Percentiles rank a stretch among this genome's conserved stretches.
Conservation (phyloP, 2,888 invertebrate genomes). For the Melanophora roralis region DNA sequence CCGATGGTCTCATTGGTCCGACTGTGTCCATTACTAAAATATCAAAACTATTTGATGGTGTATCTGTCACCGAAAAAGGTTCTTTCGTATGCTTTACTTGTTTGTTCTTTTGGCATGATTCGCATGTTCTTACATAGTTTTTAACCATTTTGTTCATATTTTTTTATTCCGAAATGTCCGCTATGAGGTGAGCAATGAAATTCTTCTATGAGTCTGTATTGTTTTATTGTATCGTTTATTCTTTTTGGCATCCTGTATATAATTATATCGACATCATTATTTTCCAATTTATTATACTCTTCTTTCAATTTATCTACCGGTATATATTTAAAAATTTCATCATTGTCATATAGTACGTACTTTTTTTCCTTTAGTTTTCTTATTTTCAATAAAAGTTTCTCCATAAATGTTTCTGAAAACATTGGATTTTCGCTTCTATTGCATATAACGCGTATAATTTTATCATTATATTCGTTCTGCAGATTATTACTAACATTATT, state of each 20-base stretch:
- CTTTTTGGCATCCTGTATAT: constrained; percentile 1
- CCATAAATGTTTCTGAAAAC: neutral
- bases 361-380: no score
- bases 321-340: constrained; percentile 2
- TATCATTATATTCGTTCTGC: neutral
- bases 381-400: neutral
- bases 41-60: neutral
- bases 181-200: neutral
- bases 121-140: neutral
- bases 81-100: neutral
- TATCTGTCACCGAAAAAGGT: no score
- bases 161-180: neutral
- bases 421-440: constrained; percentile 1
- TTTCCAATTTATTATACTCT: constrained; percentile 4
- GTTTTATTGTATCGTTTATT: no score
- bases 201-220: neutral
- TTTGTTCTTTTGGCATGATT: constrained; percentile 10
- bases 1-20: neutral
- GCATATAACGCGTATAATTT: neutral
- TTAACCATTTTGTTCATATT: constrained; percentile 6
- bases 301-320: neutral
- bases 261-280: neutral
- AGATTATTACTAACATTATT: no score
- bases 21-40: no score
- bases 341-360: constrained; percentile 1